Base-by-base conservation (phyloP, 2,888 invertebrate genomes). In the Sepioteuthis lessoniana region DNA sequence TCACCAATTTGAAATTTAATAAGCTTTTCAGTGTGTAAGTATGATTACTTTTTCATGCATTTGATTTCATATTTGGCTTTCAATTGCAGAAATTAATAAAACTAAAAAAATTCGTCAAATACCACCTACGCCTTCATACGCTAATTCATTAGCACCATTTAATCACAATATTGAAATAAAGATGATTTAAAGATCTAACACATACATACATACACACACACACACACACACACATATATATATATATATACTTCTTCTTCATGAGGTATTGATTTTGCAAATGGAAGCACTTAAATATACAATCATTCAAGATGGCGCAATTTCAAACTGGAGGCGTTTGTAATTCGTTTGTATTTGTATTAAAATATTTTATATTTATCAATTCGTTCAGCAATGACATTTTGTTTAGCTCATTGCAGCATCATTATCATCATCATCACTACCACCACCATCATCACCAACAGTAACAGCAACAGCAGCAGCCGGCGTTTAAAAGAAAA, bases 281-380 rank as follows among this genome's bases (percentile, higher is more conserved):
- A 76, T 76, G 76, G 76, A 76, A 76, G 76, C 76, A 76, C 76
- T 76, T 76, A 76, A 76, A 76, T 76, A 76, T 76, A 35, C 76
- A 76, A 76, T 76, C 10, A 35, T 76, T 76, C 76, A 76, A 76
- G 35, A 76, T 35, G 76, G 76, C 76, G 76, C n/a, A 35, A 76
- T 76, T 76, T 76, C 76, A 76, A 55, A 76, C 76, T 76, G 35
- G 76, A 76, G 76, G 76, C 76, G 76, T 76, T 76, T n/a, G 4
- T 42, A 76, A 76, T 76, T 16, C 16, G 35, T 76, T 76, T 76
- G 35, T 76, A 76, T 76, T 76, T 76, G n/a, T 76, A 76, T 76
- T 76, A 13, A 35, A 35, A 3, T 76, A 76, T 76, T 76, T 76
- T n/a, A 76, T 76, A 16, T 76, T 76, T n/a, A 76, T 76, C 35